These are phyloP conservation scores for Macrotrachela quadricornifera DNA, from an alignment of 1,140 invertebrate genomes.

Conservation along the genomic window DNA sequence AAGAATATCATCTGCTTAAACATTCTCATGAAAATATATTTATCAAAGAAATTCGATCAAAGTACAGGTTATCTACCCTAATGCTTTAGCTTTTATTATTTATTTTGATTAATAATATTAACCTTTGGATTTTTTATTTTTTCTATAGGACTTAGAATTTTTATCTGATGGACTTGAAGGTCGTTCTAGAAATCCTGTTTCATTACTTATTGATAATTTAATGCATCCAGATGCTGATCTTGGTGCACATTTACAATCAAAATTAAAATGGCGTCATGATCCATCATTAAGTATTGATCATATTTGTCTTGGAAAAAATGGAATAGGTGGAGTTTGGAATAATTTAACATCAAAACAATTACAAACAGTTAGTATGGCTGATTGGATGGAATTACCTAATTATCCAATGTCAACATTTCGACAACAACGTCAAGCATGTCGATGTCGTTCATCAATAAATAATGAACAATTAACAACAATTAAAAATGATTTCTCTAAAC, in stretches of 20 bases:
- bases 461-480: too few species aligned
- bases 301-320: conserved; percentile 53
- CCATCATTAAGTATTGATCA: conserved; percentile 45
- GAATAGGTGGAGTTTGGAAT: conserved; percentile 62
- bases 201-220: conserved; percentile 51
- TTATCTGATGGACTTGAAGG: conserved; percentile 49
- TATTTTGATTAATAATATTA: too few species aligned
- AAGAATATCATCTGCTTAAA: too few species aligned
- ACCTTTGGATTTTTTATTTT: too few species aligned
- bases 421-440: too few species aligned
- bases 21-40: too few species aligned
- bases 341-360: conserved; percentile 53
- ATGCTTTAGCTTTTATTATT: too few species aligned
- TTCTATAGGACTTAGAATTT: conserved; percentile 39
- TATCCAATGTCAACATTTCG: conserved; percentile 36
- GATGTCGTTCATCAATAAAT: too few species aligned
- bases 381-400: conserved; percentile 66
- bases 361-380: conserved; percentile 52
- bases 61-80: too few species aligned
- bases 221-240: conserved; percentile 62
- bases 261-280: conserved; percentile 46
- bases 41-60: too few species aligned
- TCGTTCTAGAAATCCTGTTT: conserved; percentile 53
- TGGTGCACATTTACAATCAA: conserved; percentile 46
- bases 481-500: neutral